Evolutionary conservation across 2,888 invertebrate species (phyloP), one percentile per base, ranked within the genome.

Genomic region (Microplitis deprimator): DNA sequence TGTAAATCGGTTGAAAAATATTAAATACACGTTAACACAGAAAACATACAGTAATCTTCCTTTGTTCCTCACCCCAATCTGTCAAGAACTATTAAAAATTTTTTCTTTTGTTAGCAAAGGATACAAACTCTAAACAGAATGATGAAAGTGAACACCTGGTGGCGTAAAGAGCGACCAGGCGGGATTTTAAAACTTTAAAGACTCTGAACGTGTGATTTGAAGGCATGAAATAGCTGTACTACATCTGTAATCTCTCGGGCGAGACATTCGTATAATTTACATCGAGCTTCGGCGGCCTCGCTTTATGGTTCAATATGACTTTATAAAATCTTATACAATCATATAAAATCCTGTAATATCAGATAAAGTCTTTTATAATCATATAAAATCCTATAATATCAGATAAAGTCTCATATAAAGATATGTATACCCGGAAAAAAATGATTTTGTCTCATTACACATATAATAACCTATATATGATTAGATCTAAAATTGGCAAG

Each of bases 221-320:
- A 1, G 62, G 7, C 62, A 62, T 62, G 62, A 17, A 62, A 6
- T 62, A 62, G 62, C 62, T 62, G 62, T 62, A 62, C 62, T 62
- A 62, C 62, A 62, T 62, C 50, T 62, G 17, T 62, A 62, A 62
- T 62, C 16, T 62, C 17, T 62, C 62, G 62, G 62, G 62, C 17
- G 62, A 17, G 62, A 62, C 62, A 62, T 62, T 62, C 62, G 62
- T 62, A 62, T 62, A 62, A 62, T 62, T 62, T 1, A 16, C 62
- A 62, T 62, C 62, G 62, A 62, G 62, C 62, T 62, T 62, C 62
- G 17, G 16, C 17, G 17, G 62, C 62, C 62, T 62, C 62, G 62
- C 62, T 62, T 62, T 17, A 62, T 62, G 16, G n/a, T 62, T 17
- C 62, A 62, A 62, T 62, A n/a, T n/a, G n/a, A n/a, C n/a, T n/a